These are phyloP conservation scores for Dasypolia templi DNA, from an alignment of 2,888 invertebrate species.

Conservation along the genomic window DNA sequence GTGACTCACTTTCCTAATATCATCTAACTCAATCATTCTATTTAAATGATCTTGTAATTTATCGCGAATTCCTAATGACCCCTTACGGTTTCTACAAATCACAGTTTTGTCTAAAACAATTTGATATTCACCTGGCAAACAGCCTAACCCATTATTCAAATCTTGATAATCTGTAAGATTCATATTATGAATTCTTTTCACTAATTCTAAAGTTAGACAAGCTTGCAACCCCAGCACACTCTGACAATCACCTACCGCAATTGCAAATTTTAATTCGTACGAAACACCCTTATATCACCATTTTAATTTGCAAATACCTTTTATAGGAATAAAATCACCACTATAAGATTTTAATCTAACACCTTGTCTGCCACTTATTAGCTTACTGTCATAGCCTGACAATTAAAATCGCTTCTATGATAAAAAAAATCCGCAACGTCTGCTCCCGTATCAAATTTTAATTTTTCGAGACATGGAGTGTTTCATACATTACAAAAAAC, in stretches of 20 bases:
- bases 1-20: not conserved
- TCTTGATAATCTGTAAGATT: not conserved
- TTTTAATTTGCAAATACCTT: not conserved
- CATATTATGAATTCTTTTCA: not conserved
- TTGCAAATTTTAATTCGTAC: too few relatives aligned
- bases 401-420: too few relatives aligned
- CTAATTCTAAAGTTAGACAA: not conserved
- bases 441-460: too few relatives aligned
- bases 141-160: not conserved
- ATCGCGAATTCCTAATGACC: not conserved
- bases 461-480: too few relatives aligned
- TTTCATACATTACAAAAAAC: too few relatives aligned
- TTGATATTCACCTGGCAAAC: not conserved
- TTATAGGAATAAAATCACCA: not conserved
- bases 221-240: not conserved
- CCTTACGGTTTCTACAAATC: not conserved
- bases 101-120: not conserved
- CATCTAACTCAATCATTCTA: not conserved
- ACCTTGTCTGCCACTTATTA: not conserved
- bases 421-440: too few relatives aligned
- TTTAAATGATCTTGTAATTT: not conserved
- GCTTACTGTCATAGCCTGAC: not conserved
- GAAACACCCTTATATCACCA: not conserved
- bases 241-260: too few relatives aligned
- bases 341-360: not conserved